Percentiles rank a stretch among this genome's conserved stretches.
Conservation (phyloP, 2,113 vertebrate species). For the Xiphophorus couchianus region DNA sequence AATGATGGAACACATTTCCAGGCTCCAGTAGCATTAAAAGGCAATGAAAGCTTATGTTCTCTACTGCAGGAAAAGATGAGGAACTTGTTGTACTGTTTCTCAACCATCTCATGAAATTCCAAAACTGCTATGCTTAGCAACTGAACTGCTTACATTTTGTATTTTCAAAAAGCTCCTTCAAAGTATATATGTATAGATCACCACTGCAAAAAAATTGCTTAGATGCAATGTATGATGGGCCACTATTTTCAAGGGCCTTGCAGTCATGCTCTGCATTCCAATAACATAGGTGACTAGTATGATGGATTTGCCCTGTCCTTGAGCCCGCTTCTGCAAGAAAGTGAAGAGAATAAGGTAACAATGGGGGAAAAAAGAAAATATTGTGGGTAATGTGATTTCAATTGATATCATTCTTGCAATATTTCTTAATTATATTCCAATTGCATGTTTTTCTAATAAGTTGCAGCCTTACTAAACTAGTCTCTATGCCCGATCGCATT, state of each 20-base stretch:
- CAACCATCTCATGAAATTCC: too few species aligned
- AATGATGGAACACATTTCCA: too few species aligned
- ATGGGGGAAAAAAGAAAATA: not conserved
- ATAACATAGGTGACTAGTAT: not conserved
- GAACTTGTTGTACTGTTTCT: too few species aligned
- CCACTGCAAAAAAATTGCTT: not conserved
- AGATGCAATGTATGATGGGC: not conserved
- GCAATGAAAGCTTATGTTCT: not conserved
- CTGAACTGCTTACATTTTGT: too few species aligned
- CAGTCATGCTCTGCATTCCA: not conserved
- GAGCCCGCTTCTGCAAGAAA: not conserved
- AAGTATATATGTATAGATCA: too few species aligned
- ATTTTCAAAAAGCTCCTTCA: too few species aligned
- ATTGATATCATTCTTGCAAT: too few species aligned
- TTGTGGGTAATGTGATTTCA: too few species aligned
- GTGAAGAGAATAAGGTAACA: not conserved
- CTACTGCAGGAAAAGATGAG: not conserved
- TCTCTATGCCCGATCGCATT: not conserved
- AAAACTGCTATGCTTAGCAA: too few species aligned
- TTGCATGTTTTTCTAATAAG: not conserved
- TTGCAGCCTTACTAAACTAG: not conserved
- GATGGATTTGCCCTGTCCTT: not conserved
- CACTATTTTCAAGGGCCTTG: not conserved
- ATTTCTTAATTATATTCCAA: too few species aligned
- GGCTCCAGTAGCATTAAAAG: too few species aligned